phyloP scores from a whole-genome alignment of 1,140 invertebrate genomes.

The Maniola jurtina region DNA sequence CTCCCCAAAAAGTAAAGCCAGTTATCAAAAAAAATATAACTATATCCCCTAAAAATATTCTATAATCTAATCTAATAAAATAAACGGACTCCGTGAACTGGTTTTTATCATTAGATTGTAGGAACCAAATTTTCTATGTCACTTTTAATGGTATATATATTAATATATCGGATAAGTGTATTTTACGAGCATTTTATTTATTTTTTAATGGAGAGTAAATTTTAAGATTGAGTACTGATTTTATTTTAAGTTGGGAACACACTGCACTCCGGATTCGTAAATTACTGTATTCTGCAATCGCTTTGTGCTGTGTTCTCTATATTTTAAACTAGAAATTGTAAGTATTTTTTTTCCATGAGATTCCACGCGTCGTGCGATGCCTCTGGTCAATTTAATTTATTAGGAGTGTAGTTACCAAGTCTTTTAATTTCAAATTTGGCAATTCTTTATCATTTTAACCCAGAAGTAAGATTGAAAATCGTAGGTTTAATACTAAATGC shows the following conservation, averaged over 20 bases:
- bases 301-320: constrained; percentile 53
- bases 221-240: constrained; percentile 72
- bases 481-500: constrained; percentile 41
- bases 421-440: constrained; percentile 26
- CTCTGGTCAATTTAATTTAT: constrained; percentile 45
- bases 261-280: constrained; percentile 46
- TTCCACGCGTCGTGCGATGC: constrained; percentile 34
- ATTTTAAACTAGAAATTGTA: constrained; percentile 43
- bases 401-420: constrained; percentile 59
- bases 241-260: constrained; percentile 63
- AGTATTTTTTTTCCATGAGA: constrained; percentile 30
- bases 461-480: constrained; percentile 29
- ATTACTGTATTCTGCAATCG: constrained; percentile 30
- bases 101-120: constrained; percentile 62
- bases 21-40: background rate
- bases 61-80: background rate
- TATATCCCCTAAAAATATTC: background rate
- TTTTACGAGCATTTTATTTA: constrained; percentile 76
- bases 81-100: constrained; percentile 48
- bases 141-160: constrained; percentile 64
- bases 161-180: constrained; percentile 64
- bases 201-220: constrained; percentile 66
- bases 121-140: constrained; percentile 76
- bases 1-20: background rate
- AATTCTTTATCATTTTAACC: constrained; percentile 29